A percentile compares a stretch with the other conserved stretches of the same genome.
These are phyloP conservation scores for Lineus longissimus DNA, from an alignment of 1,140 invertebrate genomes.

Conservation along the genomic window DNA sequence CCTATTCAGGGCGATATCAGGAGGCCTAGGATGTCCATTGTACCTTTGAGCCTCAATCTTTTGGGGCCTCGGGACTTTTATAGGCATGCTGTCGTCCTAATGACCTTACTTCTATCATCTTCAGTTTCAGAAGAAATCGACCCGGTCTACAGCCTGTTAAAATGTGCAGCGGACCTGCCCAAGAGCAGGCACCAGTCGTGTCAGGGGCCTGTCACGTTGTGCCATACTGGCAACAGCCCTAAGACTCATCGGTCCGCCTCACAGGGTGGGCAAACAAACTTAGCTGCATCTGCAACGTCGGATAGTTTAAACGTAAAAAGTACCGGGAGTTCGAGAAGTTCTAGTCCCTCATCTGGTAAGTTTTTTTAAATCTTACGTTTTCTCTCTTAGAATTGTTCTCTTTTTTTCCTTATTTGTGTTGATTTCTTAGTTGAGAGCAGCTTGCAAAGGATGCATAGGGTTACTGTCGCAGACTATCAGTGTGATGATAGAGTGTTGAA, in stretches of 20 bases:
- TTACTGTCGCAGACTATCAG: too few species aligned
- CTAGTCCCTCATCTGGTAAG: constrained; percentile 1
- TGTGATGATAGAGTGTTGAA: too few species aligned
- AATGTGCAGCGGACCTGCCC: constrained; percentile 49
- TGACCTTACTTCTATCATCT: too few species aligned
- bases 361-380: neutral
- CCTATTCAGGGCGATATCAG: too few species aligned
- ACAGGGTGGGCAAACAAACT: neutral
- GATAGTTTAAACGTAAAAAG: constrained; percentile 7
- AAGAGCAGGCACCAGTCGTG: constrained; percentile 16
- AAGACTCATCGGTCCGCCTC: neutral
- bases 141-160: constrained; percentile 50
- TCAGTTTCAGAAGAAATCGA: constrained; percentile 41
- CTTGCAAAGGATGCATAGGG: too few species aligned
- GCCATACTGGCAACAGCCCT: neutral
- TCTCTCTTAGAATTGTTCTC: neutral
- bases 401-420: too few species aligned
- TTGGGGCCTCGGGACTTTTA: too few species aligned
- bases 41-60: too few species aligned
- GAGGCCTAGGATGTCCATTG: too few species aligned
- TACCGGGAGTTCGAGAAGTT: neutral
- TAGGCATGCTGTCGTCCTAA: too few species aligned
- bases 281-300: neutral
- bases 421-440: too few species aligned
- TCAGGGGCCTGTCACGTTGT: neutral